These are phyloP conservation scores for Trypoxylus dichotomus DNA, from an alignment of 1,140 invertebrate genomes.

Conservation along the genomic window DNA sequence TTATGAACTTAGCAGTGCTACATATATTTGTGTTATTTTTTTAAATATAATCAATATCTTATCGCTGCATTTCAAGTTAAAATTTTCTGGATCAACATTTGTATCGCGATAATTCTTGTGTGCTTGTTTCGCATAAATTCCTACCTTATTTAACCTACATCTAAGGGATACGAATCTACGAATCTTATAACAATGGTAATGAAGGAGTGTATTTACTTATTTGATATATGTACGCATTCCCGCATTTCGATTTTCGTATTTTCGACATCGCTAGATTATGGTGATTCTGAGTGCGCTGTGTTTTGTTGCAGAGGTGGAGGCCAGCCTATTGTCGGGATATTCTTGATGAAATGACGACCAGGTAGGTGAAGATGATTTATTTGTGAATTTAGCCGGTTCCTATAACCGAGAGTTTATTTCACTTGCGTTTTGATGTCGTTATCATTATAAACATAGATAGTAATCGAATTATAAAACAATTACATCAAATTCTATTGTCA, in stretches of 20 bases:
- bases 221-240: neutral
- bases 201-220: conserved; percentile 15
- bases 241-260: neutral
- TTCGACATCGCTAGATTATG: neutral
- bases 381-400: too few relatives aligned
- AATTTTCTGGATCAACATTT: conserved; percentile 20
- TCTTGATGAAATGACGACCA: conserved; percentile 11
- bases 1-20: neutral
- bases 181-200: conserved; percentile 6
- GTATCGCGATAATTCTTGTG: conserved; percentile 9
- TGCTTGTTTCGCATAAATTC: conserved; percentile 16
- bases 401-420: too few relatives aligned
- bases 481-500: too few relatives aligned
- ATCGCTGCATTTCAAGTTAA: conserved; percentile 21
- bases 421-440: too few relatives aligned
- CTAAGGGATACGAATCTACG: neutral
- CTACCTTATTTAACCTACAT: conserved; percentile 19
- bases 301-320: conserved; percentile 17
- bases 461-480: too few relatives aligned
- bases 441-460: too few relatives aligned
- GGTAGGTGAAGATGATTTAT: neutral
- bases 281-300: neutral
- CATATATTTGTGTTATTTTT: neutral
- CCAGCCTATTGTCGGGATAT: conserved; percentile 8
- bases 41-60: conserved; percentile 21